Evolutionary conservation across 2,797 vertebrate species (phyloP).

Genomic region (Chiroxiphia lanceolata): DNA sequence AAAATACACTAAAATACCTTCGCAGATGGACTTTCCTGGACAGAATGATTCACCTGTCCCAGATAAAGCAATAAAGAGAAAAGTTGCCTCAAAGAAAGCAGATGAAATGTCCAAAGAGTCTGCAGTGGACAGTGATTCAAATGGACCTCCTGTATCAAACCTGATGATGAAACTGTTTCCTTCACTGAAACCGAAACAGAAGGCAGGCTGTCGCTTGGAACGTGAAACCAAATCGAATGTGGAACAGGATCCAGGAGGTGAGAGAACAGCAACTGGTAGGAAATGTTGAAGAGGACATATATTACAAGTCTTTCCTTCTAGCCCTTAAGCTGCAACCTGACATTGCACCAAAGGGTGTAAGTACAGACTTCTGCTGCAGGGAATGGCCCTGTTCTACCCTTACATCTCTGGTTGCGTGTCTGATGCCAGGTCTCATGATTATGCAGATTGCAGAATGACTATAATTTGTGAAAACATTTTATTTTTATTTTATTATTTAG

Average conservation of each 20-base stretch:
- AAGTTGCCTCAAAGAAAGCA: conserved; percentile 79
- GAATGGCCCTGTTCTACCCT: not conserved
- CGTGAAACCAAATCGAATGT: conserved; percentile 24
- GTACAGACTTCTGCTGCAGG: not conserved
- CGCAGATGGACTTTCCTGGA: not conserved
- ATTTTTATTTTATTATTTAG: not conserved
- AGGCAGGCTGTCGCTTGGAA: conserved; percentile 56
- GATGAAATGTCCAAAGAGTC: conserved; percentile 43
- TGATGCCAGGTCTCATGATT: not conserved
- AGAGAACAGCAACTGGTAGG: conserved; percentile 1
- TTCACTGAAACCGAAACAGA: conserved; percentile 83
- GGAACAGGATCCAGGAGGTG: conserved; percentile 63
- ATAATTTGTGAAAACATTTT: not conserved
- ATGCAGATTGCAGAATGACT: not conserved
- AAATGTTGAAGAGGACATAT: not conserved
- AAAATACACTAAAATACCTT: conserved; percentile 15
- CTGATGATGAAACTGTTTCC: conserved; percentile 91
- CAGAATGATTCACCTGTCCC: conserved; percentile 28
- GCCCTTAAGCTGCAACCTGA: not conserved
- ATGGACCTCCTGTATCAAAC: conserved; percentile 80
- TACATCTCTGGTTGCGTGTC: not conserved
- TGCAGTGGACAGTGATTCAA: conserved; percentile 27
- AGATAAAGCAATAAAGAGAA: conserved; percentile 81
- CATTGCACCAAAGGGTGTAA: not conserved
- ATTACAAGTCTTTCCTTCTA: not conserved